phyloP scores from a whole-genome alignment of 2,113 vertebrate genomes.

The Colaptes auratus region DNA sequence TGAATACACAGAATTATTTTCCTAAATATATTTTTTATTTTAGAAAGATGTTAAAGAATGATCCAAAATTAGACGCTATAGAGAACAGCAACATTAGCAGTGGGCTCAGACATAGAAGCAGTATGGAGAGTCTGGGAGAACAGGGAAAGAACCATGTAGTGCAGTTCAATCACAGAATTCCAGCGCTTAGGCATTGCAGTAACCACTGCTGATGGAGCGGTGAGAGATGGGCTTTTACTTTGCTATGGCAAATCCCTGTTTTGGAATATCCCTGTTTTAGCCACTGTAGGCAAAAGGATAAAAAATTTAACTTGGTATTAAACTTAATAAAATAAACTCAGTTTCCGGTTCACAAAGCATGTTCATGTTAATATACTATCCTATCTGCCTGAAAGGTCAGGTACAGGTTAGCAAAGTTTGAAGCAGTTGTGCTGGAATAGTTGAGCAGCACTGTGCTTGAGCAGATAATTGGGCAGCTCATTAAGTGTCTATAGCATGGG shows the following conservation, averaged over 20 bases:
- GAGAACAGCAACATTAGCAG: background rate
- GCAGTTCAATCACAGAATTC: background rate
- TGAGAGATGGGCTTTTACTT: background rate
- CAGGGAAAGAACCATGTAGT: background rate
- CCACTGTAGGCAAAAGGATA: constrained; percentile 26
- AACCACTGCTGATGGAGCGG: background rate
- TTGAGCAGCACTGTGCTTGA: background rate
- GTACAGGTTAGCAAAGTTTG: background rate
- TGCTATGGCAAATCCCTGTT: constrained; percentile 10
- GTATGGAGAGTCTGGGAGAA: background rate
- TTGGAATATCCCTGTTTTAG: constrained; percentile 30
- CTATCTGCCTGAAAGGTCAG: background rate
- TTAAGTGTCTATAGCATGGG: background rate
- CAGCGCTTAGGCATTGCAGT: background rate
- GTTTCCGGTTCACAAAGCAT: background rate
- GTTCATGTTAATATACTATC: background rate
- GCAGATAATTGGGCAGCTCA: background rate
- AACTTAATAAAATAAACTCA: constrained; percentile 28
- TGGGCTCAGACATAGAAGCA: accelerated
- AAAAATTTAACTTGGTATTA: constrained; percentile 42
- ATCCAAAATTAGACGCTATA: background rate
- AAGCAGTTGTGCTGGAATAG: background rate
- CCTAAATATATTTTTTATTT: background rate
- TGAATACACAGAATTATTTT: background rate
- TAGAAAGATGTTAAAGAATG: background rate